Percentiles rank a stretch among this genome's conserved stretches.
These are phyloP conservation scores for Halictus rubicundus DNA, from an alignment of 1,140 invertebrate genomes.

Conservation along the genomic window DNA sequence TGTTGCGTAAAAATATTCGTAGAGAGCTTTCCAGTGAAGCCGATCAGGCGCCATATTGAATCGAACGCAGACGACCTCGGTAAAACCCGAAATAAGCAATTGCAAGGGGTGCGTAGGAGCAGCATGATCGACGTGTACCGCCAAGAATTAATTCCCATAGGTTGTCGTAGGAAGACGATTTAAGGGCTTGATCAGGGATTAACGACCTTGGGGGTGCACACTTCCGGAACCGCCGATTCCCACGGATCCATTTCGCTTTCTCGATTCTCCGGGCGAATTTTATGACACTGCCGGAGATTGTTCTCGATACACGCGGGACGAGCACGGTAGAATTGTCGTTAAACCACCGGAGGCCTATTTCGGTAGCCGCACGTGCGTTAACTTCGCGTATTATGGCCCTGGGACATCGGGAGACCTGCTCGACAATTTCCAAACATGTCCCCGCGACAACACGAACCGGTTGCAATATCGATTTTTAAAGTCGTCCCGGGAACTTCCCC, in stretches of 20 bases:
- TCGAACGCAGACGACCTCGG: too few species aligned
- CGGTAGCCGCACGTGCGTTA: conserved; percentile 13
- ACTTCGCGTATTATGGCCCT: conserved; percentile 36
- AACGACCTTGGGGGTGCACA: background rate
- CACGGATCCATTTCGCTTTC: conserved; percentile 26
- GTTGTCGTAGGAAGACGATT: background rate
- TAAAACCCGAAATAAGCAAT: too few species aligned
- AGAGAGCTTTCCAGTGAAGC: too few species aligned
- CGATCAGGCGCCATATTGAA: too few species aligned
- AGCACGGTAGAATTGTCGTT: conserved; percentile 34
- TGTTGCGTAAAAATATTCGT: too few species aligned
- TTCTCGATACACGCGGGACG: conserved; percentile 4
- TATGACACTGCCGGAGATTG: conserved; percentile 18
- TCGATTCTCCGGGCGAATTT: conserved; percentile 19
- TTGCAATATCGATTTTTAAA: conserved; percentile 26
- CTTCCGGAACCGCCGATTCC: background rate
- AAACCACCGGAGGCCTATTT: conserved; percentile 46
- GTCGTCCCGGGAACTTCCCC: background rate
- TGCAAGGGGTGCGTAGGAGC: too few species aligned
- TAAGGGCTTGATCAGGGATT: background rate
- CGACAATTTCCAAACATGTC: conserved; percentile 20
- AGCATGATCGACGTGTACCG: too few species aligned
- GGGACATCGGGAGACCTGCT: conserved; percentile 8
- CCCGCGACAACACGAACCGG: background rate
- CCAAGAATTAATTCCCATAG: background rate